Evolutionary conservation across 2,888 invertebrate species (phyloP).

Genomic region (Calliscelio sp.): DNA sequence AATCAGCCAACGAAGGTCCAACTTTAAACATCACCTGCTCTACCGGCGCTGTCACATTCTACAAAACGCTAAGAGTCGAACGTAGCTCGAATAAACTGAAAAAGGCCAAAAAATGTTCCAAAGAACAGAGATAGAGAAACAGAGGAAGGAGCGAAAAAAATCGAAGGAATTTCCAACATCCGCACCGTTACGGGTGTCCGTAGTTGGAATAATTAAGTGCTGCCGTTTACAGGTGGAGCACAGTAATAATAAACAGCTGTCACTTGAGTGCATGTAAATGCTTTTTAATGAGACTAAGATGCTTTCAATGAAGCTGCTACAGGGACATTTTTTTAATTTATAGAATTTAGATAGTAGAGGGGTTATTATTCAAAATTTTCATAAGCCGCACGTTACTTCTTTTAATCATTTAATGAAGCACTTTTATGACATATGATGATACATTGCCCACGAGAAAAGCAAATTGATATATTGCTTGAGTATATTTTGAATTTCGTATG

Average conservation of each 20-base stretch:
- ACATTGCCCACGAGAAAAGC: not conserved
- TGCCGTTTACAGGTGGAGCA: constrained; percentile 50
- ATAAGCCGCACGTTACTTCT: not conserved
- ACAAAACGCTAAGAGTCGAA: constrained; percentile 22
- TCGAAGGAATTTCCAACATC: constrained; percentile 57
- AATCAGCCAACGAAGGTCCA: constrained; percentile 52
- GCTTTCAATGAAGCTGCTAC: constrained; percentile 37
- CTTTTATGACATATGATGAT: not conserved
- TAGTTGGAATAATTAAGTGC: constrained; percentile 56
- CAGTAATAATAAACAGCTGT: constrained; percentile 57
- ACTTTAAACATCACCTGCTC: constrained; percentile 68
- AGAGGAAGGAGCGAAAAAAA: constrained; percentile 24
- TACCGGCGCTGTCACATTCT: constrained; percentile 16
- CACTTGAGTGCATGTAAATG: constrained; percentile 41
- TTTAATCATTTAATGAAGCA: too few relatives aligned
- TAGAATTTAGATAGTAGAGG: constrained; percentile 19
- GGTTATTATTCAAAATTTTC: constrained; percentile 1
- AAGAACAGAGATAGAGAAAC: constrained; percentile 2
- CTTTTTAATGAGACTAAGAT: constrained; percentile 50
- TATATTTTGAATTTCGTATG: too few relatives aligned
- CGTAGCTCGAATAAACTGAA: constrained; percentile 19
- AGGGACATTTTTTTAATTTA: constrained; percentile 48
- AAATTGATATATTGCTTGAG: not conserved
- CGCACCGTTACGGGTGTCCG: constrained; percentile 41
- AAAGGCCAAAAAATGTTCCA: constrained; percentile 23